Base-by-base conservation (phyloP, 2,888 invertebrate genomes). In the Sinodicranocentrus sp. region DNA sequence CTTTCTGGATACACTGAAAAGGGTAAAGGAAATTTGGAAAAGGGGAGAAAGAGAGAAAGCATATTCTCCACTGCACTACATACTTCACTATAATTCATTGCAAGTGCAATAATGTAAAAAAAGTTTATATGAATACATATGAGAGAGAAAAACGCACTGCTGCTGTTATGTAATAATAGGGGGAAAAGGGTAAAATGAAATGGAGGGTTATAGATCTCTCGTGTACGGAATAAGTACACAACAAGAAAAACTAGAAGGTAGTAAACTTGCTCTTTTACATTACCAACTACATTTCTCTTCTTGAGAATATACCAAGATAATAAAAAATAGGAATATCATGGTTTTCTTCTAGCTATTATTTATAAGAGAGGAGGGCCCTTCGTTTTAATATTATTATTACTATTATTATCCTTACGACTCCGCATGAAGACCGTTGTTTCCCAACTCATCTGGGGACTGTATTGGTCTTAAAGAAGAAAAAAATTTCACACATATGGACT, bases 381-480 rank as follows among this genome's bases (percentile, higher is more conserved):
- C 33, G 26, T 25, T 43, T 19, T 70, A 54, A 17, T 52, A 70
- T 70, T 70, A 48, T 52, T 61, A 61, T 28, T 61, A 17, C 61
- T 61, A 28, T 61, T 70, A 70, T 70, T 70, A 70, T 48, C 25
- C n/a, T 52, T 48, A 70, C 25, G 54, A 48, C 15, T 28, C 54
- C 26, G 17, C 26, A 70, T 70, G 52, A 25, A 25, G 2, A 17
- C 48, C 28, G 48, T 48, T 48, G 48, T 48, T 48, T 48, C 15
- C 15, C 8, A 13, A 48, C 5, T n/a, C 48, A 17, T 33, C 10
- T 33, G 33, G 5, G 33, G 33, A 33, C 5, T 33, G 33, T 33
- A n/a, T n/a, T n/a, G n/a, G 33, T 33, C 33, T 33, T 33, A 33
- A 10, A 33, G 10, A 33, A 33, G 3, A 33, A 33, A 33, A 33